These are phyloP conservation scores for Python bivittatus DNA, from an alignment of 2,113 vertebrate species.

Conservation along the genomic window DNA sequence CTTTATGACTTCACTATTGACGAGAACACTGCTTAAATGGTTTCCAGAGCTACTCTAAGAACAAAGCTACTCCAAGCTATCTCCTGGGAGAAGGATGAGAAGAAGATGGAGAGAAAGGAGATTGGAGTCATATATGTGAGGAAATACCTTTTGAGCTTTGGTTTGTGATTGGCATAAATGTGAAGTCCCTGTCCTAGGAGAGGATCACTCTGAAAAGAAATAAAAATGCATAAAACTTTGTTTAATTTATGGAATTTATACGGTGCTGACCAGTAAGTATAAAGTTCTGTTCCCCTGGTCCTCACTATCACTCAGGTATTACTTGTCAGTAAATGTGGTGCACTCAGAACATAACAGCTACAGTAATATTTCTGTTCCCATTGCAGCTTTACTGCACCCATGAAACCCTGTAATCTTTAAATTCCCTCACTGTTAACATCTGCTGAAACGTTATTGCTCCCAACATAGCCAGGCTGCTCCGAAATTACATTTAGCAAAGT, in stretches of 20 bases:
- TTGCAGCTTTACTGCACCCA: conserved; percentile 91
- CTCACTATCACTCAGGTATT: conserved; percentile 79
- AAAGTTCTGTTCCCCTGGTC: conserved; percentile 78
- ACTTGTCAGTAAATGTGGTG: conserved; percentile 78
- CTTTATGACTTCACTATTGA: neutral
- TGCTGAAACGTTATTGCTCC: conserved; percentile 97
- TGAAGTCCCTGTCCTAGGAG: conserved; percentile 68
- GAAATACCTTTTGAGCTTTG: conserved; percentile 21
- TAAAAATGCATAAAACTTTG: conserved; percentile 81
- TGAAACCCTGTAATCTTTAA: conserved; percentile 94
- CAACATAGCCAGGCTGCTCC: conserved; percentile 84
- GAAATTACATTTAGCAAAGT: conserved; percentile 83
- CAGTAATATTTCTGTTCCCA: conserved; percentile 87
- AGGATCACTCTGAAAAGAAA: conserved; percentile 72
- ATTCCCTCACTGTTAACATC: conserved; percentile 97
- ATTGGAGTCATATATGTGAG: neutral
- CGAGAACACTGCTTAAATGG: neutral
- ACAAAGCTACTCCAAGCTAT: neutral
- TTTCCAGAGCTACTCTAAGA: conserved; percentile 2
- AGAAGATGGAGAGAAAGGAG: neutral
- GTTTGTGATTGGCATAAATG: conserved; percentile 64
- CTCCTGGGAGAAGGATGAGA: neutral
- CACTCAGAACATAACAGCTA: conserved; percentile 85
- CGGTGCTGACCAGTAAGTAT: conserved; percentile 84
- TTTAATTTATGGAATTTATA: conserved; percentile 83